phyloP scores from a whole-genome alignment of 1,140 invertebrate species.

The Brachionus rotundiformis region DNA sequence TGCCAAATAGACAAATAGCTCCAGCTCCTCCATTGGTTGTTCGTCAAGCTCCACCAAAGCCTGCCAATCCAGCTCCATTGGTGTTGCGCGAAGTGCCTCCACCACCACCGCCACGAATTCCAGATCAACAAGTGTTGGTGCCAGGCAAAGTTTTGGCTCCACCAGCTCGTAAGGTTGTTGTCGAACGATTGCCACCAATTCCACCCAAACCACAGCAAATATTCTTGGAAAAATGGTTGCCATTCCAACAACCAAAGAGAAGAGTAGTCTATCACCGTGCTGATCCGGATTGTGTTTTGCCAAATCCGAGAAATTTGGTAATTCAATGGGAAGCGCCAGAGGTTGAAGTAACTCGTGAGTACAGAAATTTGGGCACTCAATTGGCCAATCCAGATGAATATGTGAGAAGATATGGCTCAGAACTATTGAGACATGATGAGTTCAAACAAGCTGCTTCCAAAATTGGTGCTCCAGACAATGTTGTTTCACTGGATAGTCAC shows the following conservation, averaged over 20 bases:
- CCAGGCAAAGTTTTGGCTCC: constrained; percentile 43
- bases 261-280: constrained; percentile 25
- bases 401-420: neutral
- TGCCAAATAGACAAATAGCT: constrained; percentile 35
- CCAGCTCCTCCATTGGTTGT: constrained; percentile 49
- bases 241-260: constrained; percentile 31
- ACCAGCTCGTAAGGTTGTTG: constrained; percentile 47
- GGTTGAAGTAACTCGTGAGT: constrained; percentile 40
- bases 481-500: neutral
- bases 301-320: constrained; percentile 48
- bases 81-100: constrained; percentile 42
- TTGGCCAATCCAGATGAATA: constrained; percentile 44
- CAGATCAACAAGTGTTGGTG: neutral
- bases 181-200: constrained; percentile 44
- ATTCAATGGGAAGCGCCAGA: constrained; percentile 51
- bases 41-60: constrained; percentile 37
- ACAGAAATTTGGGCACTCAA: constrained; percentile 43
- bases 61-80: constrained; percentile 13
- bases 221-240: constrained; percentile 48
- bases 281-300: constrained; percentile 26
- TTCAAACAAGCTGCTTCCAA: neutral
- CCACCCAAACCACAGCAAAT: constrained; percentile 43
- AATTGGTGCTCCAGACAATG: constrained; percentile 19
- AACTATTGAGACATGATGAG: constrained; percentile 38
- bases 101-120: constrained; percentile 18